Evolutionary conservation across 1,140 invertebrate genomes (phyloP).

Genomic region (Pogonomyrmex barbatus): DNA sequence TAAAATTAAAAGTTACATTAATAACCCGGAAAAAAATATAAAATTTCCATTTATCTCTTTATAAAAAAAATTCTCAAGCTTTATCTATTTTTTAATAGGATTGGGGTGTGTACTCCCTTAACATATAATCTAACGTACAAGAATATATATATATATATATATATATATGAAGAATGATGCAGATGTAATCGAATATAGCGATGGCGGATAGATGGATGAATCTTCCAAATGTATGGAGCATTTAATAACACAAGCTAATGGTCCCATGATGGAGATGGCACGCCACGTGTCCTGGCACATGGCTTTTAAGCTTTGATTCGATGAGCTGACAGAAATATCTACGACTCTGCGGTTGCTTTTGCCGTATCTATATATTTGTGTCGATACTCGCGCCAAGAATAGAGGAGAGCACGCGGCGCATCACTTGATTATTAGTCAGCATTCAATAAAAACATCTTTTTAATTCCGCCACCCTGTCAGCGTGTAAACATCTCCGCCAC

Average conservation of each 20-base stretch:
- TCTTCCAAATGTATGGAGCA: constrained; percentile 12
- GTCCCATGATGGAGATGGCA: constrained; percentile 41
- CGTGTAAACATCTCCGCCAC: neutral
- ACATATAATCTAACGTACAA: too few relatives aligned
- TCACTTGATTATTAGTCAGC: constrained; percentile 74
- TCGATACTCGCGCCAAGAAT: constrained; percentile 73
- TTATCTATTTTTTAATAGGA: too few relatives aligned
- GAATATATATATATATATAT: too few relatives aligned
- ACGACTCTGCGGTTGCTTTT: constrained; percentile 30
- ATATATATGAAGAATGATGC: too few relatives aligned
- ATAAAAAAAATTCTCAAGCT: too few relatives aligned
- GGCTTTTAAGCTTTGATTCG: constrained; percentile 54
- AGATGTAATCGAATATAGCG: neutral
- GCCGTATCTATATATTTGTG: constrained; percentile 33
- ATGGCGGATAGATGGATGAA: neutral
- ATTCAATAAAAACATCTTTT: constrained; percentile 56
- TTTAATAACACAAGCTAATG: constrained; percentile 11
- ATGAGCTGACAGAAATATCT: constrained; percentile 59
- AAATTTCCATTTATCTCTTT: too few relatives aligned
- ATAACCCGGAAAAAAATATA: too few relatives aligned
- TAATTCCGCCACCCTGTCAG: neutral
- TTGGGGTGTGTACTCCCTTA: too few relatives aligned
- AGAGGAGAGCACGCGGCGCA: constrained; percentile 70
- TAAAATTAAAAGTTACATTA: too few relatives aligned
- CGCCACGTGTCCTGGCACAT: constrained; percentile 71